These are phyloP conservation scores for Laticauda laticaudata DNA, from an alignment of 2,113 vertebrate genomes.

Conservation along the genomic window DNA sequence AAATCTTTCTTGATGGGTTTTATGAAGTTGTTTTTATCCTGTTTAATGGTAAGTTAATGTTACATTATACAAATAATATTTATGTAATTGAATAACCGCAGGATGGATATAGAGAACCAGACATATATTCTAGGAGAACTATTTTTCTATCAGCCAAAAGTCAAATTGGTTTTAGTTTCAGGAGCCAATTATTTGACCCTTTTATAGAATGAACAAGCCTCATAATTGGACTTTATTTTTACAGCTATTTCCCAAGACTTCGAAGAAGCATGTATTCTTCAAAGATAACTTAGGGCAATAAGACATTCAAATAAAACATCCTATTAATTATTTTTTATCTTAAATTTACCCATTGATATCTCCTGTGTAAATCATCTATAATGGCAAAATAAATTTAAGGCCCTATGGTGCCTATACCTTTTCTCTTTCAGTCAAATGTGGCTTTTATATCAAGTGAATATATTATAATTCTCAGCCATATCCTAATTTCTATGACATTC, in stretches of 20 bases:
- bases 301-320: neutral
- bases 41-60: slow-evolving; percentile 14
- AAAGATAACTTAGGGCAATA: neutral
- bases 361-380: neutral
- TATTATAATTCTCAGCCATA: neutral
- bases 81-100: neutral
- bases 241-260: neutral
- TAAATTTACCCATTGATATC: neutral
- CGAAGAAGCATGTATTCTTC: neutral
- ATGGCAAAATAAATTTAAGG: neutral
- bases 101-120: slow-evolving; percentile 2
- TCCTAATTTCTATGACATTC: neutral
- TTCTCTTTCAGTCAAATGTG: slow-evolving; percentile 1
- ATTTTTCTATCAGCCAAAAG: neutral
- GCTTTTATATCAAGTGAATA: neutral
- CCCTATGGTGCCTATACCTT: neutral
- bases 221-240: neutral
- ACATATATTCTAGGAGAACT: neutral
- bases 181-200: neutral
- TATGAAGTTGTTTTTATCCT: slow-evolving; percentile 1
- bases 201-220: neutral
- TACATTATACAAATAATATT: slow-evolving; percentile 14
- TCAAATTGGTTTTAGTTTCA: slow-evolving; percentile 30
- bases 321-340: neutral
- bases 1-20: slow-evolving; percentile 34